phyloP scores from a whole-genome alignment of 2,888 invertebrate species.

The Limenitis camilla region DNA sequence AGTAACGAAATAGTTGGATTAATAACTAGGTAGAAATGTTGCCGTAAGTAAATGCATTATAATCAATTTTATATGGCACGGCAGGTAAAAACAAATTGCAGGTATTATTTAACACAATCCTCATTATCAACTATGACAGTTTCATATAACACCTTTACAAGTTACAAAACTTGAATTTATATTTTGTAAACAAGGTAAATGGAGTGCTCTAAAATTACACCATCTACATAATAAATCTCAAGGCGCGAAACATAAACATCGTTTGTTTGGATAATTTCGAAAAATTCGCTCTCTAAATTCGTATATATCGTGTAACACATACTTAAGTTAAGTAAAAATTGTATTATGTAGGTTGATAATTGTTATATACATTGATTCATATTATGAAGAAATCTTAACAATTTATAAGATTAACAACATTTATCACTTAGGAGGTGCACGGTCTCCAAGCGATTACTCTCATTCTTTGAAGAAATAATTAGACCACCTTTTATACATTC shows the following conservation, averaged over 20 bases:
- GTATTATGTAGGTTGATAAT: not conserved
- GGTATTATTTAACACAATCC: conserved; percentile 7
- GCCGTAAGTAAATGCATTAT: not conserved
- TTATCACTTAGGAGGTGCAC: not conserved
- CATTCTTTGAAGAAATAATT: not conserved
- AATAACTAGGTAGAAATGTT: too few relatives aligned
- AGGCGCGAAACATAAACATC: conserved; percentile 27
- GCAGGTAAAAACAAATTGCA: not conserved
- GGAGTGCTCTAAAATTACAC: conserved; percentile 28
- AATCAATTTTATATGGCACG: not conserved
- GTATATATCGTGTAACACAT: not conserved
- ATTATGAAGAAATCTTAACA: not conserved
- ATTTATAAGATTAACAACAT: not conserved
- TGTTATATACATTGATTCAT: not conserved
- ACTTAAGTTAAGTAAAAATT: not conserved
- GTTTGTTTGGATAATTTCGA: conserved; percentile 8
- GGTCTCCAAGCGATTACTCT: not conserved
- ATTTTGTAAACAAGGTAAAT: conserved; percentile 28
- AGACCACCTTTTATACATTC: not conserved
- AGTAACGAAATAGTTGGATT: too few relatives aligned
- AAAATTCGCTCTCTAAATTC: conserved; percentile 13
- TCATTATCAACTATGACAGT: conserved; percentile 12
- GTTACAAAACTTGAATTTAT: conserved; percentile 26
- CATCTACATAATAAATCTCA: conserved; percentile 27
- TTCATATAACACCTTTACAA: conserved; percentile 18